Percentiles rank a stretch among this genome's conserved stretches.
Conservation (phyloP, 2,113 vertebrate genomes). For the Albula glossodonta region DNA sequence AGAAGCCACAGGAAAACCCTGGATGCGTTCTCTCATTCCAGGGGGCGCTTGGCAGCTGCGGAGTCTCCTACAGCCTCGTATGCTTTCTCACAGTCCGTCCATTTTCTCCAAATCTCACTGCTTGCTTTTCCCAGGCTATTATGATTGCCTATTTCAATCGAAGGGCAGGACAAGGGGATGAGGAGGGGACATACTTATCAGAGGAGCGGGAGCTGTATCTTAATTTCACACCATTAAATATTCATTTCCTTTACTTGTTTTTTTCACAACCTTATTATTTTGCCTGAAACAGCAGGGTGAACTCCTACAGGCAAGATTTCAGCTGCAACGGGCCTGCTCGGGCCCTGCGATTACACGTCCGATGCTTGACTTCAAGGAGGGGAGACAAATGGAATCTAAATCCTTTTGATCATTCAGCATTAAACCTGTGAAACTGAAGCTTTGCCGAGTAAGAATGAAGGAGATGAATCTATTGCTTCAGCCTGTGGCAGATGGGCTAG, state of each 20-base stretch:
- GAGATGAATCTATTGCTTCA: background rate
- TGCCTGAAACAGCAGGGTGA: slow-evolving; percentile 51
- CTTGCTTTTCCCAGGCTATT: slow-evolving; percentile 58
- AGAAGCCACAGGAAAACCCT: slow-evolving; percentile 42
- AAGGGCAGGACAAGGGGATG: slow-evolving; percentile 16
- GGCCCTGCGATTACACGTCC: background rate
- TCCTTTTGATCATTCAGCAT: background rate
- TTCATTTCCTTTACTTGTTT: slow-evolving; percentile 61
- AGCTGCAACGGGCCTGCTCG: background rate
- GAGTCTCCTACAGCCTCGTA: slow-evolving; percentile 17
- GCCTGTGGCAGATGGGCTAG: background rate
- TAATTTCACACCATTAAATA: slow-evolving; percentile 67
- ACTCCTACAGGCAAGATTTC: slow-evolving; percentile 37
- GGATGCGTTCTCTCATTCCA: slow-evolving; percentile 46
- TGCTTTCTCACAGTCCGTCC: slow-evolving; percentile 21
- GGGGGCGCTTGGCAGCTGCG: slow-evolving; percentile 32
- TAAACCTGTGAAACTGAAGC: background rate
- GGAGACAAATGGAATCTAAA: slow-evolving; percentile 5
- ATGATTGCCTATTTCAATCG: slow-evolving; percentile 61
- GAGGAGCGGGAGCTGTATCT: slow-evolving; percentile 59
- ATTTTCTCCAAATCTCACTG: slow-evolving; percentile 50
- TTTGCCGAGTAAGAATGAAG: background rate
- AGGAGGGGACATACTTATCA: slow-evolving; percentile 54
- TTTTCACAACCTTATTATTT: slow-evolving; percentile 56
- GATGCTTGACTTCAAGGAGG: background rate